Conservation (phyloP, 2,113 vertebrate species). For the Ceyx melanurus region DNA sequence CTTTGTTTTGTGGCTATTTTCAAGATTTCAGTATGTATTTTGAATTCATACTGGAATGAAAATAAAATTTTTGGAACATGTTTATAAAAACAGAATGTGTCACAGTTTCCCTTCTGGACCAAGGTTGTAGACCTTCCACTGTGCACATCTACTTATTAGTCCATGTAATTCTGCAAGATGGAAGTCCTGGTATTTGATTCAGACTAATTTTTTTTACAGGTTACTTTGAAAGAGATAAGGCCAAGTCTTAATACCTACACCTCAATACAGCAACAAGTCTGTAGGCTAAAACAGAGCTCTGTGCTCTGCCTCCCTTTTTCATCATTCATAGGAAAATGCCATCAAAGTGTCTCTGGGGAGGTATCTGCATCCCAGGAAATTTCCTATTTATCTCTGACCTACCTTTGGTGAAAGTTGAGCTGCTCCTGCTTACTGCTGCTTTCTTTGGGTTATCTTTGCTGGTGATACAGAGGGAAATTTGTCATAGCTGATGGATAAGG, state of each 20-base stretch:
- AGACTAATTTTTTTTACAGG: neutral
- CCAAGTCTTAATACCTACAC: neutral
- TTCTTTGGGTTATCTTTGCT: neutral
- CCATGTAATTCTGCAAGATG: neutral
- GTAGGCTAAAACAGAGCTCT: neutral
- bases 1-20: neutral
- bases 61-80: neutral
- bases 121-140: neutral
- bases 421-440: neutral
- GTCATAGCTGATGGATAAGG: neutral
- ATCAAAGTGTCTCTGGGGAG: neutral
- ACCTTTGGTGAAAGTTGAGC: neutral
- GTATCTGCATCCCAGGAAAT: neutral
- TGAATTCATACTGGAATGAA: neutral
- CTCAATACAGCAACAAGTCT: neutral
- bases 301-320: neutral
- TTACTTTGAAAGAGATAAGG: neutral
- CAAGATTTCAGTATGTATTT: neutral
- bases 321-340: neutral
- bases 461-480: neutral
- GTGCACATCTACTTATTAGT: neutral
- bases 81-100: neutral
- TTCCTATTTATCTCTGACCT: neutral
- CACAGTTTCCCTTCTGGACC: neutral
- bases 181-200: neutral